These are phyloP conservation scores for Malurus cyaneus DNA, from an alignment of 2,113 vertebrate genomes.

Conservation along the genomic window DNA sequence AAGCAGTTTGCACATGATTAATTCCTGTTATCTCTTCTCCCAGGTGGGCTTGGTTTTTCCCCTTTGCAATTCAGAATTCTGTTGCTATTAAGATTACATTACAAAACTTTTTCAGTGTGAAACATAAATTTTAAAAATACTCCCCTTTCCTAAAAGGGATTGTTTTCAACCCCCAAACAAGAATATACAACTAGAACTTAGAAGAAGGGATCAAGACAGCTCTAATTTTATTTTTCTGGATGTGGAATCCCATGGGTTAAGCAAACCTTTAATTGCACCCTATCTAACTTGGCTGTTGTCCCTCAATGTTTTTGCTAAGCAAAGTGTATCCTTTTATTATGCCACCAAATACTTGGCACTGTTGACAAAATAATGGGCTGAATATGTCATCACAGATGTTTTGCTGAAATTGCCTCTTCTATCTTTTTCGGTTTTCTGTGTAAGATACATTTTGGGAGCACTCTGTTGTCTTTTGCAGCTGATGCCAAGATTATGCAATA, in stretches of 20 bases:
- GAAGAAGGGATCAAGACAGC: background rate
- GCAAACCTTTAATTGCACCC: conserved; percentile 37
- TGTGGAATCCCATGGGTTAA: conserved; percentile 18
- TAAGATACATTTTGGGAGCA: conserved; percentile 47
- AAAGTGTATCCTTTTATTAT: conserved; percentile 58
- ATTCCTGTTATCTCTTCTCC: conserved; percentile 31
- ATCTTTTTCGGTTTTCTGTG: conserved; percentile 7
- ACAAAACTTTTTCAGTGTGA: background rate
- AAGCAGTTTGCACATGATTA: conserved; percentile 19
- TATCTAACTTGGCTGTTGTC: conserved; percentile 19
- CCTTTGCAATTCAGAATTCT: background rate
- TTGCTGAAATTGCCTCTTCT: conserved; percentile 49
- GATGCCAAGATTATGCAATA: conserved; percentile 35
- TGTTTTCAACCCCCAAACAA: background rate
- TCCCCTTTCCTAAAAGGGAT: background rate
- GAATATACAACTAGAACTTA: background rate
- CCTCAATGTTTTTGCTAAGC: conserved; percentile 42
- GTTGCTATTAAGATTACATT: background rate
- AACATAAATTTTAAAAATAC: background rate
- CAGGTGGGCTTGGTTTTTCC: background rate
- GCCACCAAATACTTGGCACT: conserved; percentile 42
- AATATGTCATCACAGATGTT: conserved; percentile 60
- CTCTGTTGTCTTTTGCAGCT: conserved; percentile 24
- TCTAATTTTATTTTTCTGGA: conserved; percentile 36
- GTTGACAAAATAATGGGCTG: conserved; percentile 60